Percentiles rank a stretch among this genome's conserved stretches.
These are phyloP conservation scores for Blera fallax DNA, from an alignment of 2,888 invertebrate species.

Conservation along the genomic window DNA sequence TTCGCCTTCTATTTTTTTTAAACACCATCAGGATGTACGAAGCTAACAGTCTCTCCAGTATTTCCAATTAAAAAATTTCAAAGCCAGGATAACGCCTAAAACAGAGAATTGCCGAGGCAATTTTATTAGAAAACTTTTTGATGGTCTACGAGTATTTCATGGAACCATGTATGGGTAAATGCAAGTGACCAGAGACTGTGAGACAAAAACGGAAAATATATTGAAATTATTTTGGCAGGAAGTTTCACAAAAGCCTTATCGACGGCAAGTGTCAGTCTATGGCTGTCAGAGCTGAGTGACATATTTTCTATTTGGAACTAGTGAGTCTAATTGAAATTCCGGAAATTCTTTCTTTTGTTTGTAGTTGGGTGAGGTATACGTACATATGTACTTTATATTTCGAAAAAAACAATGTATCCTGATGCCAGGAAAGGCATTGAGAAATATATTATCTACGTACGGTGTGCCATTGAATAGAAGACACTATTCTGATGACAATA, in stretches of 20 bases:
- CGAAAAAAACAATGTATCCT: neutral
- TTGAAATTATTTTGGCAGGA: constrained; percentile 67
- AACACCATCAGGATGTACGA: neutral
- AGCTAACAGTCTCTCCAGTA: constrained; percentile 19
- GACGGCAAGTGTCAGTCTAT: constrained; percentile 52
- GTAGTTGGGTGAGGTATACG: constrained; percentile 14
- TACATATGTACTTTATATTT: too few relatives aligned
- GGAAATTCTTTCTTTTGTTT: constrained; percentile 61
- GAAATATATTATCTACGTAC: neutral
- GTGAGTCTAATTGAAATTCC: constrained; percentile 70
- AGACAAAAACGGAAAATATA: constrained; percentile 40
- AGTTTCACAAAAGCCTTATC: constrained; percentile 40
- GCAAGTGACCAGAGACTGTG: constrained; percentile 43
- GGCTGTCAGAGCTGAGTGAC: constrained; percentile 65
- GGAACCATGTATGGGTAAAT: neutral
- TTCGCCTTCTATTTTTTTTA: constrained; percentile 3
- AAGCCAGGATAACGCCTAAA: constrained; percentile 35
- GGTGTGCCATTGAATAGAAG: neutral
- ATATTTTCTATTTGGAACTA: constrained; percentile 63
- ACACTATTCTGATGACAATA: neutral
- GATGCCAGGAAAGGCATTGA: neutral
- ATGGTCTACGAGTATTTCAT: neutral
- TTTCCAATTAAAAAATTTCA: constrained; percentile 63
- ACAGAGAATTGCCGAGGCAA: constrained; percentile 28
- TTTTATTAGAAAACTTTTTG: constrained; percentile 64